Evolutionary conservation across 1,140 invertebrate species (phyloP).

Genomic region (Monochamus saltuarius): DNA sequence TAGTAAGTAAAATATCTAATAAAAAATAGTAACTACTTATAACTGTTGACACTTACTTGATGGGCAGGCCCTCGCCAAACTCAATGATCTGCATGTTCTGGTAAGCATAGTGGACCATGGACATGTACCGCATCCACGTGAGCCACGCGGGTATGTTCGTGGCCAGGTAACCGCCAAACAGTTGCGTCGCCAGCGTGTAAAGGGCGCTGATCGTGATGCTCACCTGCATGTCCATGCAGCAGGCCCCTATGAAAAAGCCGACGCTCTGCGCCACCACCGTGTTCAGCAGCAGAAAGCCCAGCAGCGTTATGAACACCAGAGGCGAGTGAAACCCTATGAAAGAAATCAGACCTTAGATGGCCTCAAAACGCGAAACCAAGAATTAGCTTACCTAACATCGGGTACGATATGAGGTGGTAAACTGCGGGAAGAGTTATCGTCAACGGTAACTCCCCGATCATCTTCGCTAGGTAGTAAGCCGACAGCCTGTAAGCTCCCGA

Average conservation of each 20-base stretch:
- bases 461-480: conserved; percentile 84
- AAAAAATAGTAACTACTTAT: too few relatives aligned
- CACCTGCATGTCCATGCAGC: conserved; percentile 77
- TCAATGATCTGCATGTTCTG: conserved; percentile 86
- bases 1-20: too few relatives aligned
- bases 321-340: conserved; percentile 58
- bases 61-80: conserved; percentile 70
- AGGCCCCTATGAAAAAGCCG: conserved; percentile 80
- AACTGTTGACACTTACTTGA: conserved; percentile 60
- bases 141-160: conserved; percentile 76
- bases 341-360: not conserved
- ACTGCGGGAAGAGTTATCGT: conserved; percentile 76
- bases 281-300: conserved; percentile 74
- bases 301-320: conserved; percentile 68
- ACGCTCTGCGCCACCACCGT: conserved; percentile 82
- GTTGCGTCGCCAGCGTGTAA: conserved; percentile 77
- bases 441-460: conserved; percentile 79
- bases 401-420: conserved; percentile 79
- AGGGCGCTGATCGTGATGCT: conserved; percentile 79
- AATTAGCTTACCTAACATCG: conserved; percentile 62
- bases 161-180: conserved; percentile 80
- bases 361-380: not conserved
- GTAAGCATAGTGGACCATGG: conserved; percentile 83
- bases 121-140: conserved; percentile 77
- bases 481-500: conserved; percentile 82